Evolutionary conservation across 2,888 invertebrate species (phyloP).

Genomic region (Dendrolimus pini): DNA sequence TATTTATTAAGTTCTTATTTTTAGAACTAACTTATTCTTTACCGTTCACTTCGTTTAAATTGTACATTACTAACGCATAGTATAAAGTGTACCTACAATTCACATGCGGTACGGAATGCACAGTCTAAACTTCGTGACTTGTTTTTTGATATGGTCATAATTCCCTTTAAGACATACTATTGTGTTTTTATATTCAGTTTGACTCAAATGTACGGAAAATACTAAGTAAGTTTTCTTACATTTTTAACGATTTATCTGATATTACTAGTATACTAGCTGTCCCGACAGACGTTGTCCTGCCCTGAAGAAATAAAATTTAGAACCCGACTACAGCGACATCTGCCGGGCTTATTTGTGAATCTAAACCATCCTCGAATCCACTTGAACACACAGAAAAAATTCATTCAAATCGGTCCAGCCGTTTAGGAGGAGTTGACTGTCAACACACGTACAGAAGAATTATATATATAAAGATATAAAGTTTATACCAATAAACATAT

Average conservation of each 20-base stretch:
- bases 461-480: too few species aligned
- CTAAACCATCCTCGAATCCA: too few species aligned
- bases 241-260: not conserved
- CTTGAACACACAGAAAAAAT: too few species aligned
- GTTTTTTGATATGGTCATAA: conserved; percentile 16
- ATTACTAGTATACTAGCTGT: too few species aligned
- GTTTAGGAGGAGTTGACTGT: too few species aligned
- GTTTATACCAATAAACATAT: too few species aligned
- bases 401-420: too few species aligned
- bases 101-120: conserved; percentile 15
- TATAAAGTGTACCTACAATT: not conserved
- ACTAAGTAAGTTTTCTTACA: not conserved
- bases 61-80: not conserved
- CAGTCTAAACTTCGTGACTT: conserved; percentile 17
- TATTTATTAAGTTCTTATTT: not conserved
- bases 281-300: too few species aligned
- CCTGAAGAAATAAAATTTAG: too few species aligned
- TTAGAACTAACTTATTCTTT: conserved; percentile 1
- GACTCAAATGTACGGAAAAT: not conserved
- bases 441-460: too few species aligned
- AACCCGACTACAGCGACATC: too few species aligned
- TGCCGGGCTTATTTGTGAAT: too few species aligned
- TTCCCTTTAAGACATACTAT: not conserved
- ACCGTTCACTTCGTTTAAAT: not conserved
- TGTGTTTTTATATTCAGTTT: conserved; percentile 2